Evolutionary conservation across 2,888 invertebrate species (phyloP), one percentile per base, ranked within the genome.

Genomic region (Julus scandinavius): DNA sequence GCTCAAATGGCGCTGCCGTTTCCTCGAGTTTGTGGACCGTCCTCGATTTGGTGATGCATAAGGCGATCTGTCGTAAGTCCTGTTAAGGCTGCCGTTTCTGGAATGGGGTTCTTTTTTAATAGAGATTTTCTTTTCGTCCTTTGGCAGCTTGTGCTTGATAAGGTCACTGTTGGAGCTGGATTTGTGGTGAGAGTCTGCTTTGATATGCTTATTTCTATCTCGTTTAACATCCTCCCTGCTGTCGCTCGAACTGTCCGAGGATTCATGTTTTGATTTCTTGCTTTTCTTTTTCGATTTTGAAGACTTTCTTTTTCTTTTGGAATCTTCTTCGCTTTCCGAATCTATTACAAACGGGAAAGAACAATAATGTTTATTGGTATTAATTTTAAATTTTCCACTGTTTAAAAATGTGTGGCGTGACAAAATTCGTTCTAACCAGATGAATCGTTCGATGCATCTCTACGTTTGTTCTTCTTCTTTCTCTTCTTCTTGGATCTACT

Each of bases 401-500:
- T 45, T 7, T 45, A 5, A 45, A 7, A 45, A 45, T 7, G 7
- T 45, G 5, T 7, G 2, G 29, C 13, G 40, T 17, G 38, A 85
- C 20, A 58, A 50, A 54, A 87, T 54, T 58, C 29, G 5, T 87
- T 41, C 41, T 87, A 41, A 87, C 63, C 80, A 45, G 40, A 40
- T 13, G 86, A 86, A 87, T 87, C 85, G 17, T 13, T 58, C 2
- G 88, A 88, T 58, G 58, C 45, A 40, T 38, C 83, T 85, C 20
- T 87, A 2, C 72, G 72, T 84, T 50, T 88, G 6, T 87, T 41
- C 29, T 87, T 89, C 50, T 58, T 88, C 20, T 87, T 88, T 41
- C n/a, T 45, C 86, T 72, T 89, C 20, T 87, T 88, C n/a, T 88
- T 85, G 41, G 89, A 89, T 86, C 80, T 88, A 13, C 86, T 88